Percentiles rank a stretch among this genome's conserved stretches.
Conservation (phyloP, 1,140 invertebrate species). For the Pseudachorutes palmiensis region DNA sequence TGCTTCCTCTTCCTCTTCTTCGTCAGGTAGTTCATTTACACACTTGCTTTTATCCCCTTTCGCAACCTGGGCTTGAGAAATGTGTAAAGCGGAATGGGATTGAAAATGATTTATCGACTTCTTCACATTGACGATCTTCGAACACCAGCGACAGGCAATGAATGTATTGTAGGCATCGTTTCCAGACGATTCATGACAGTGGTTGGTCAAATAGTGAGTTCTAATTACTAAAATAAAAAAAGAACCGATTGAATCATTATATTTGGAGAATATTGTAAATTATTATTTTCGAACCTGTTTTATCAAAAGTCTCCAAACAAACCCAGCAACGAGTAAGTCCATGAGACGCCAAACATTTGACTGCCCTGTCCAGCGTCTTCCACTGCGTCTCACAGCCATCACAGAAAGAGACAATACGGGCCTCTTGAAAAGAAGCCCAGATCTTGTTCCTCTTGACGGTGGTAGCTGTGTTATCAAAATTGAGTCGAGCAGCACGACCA, state of each 20-base stretch:
- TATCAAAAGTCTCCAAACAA: conserved; percentile 5
- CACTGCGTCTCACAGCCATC: conserved; percentile 16
- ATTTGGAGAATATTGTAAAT: background rate
- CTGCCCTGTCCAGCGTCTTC: conserved; percentile 1
- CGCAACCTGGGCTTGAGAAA: background rate
- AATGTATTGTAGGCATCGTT: background rate
- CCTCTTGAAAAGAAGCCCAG: conserved; percentile 11
- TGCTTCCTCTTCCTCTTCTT: background rate
- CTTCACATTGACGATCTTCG: background rate
- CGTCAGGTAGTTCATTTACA: background rate
- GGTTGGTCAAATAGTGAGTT: background rate
- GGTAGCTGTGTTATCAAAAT: background rate
- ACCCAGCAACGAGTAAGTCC: background rate
- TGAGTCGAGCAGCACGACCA: background rate
- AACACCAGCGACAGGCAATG: conserved; percentile 6
- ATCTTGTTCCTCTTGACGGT: background rate
- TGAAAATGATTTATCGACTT: background rate
- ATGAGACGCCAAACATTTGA: conserved; percentile 3
- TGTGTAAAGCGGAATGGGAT: background rate
- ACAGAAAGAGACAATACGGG: conserved; percentile 15
- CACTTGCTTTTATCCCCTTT: background rate
- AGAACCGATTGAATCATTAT: background rate
- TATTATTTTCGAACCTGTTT: background rate
- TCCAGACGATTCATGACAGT: background rate
- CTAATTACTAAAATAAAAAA: background rate